Evolutionary conservation across 2,888 invertebrate species (phyloP), one percentile per base, ranked within the genome.

Genomic region (Laspeyria flexula): DNA sequence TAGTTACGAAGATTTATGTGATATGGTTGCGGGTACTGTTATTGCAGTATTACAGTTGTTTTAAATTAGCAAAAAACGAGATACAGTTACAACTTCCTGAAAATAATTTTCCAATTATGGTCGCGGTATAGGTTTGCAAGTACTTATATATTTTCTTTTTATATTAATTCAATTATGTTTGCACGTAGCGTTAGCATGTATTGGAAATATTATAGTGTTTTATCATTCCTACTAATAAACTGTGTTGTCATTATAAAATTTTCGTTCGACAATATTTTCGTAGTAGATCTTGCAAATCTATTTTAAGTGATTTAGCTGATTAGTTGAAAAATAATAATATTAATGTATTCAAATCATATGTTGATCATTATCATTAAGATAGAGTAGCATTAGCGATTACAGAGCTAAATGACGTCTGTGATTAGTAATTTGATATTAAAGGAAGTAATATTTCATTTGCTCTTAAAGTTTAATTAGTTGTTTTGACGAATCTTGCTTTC

Each of bases 131-230:
- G 56, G 64, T 41, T 54, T 35, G 13, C 30, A 10, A 31, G 46
- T 44, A 44, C 29, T 55, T 46, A 43, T 52, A 15, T 42, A 29
- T 53, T 53, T 65, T 57, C 55, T 48, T 62, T 55, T 48, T 29
- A 47, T 52, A 44, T 40, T 51, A 31, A 67, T 65, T 51, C 41
- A 29, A 55, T 25, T 66, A 58, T 53, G 49, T 43, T 40, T 3
- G 43, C 55, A 57, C 41, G 50, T 25, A 48, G 5, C 0, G 0
- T 31, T 12, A 9, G 29, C 45, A 51, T 31, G 34, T 18, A 12
- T 43, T 43, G 50, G 43, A 25, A 53, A 62, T n/a, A 51, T 65
- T 43, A 44, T 58, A 38, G 37, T 53, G 47, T 60, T 45, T 39
- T 45, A 45, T 23, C 50, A 12, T 43, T 34, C 37, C 5, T 18